These are phyloP conservation scores for Oryzias dopingdopingensis DNA, from an alignment of 2,797 vertebrate genomes.

Conservation along the genomic window DNA sequence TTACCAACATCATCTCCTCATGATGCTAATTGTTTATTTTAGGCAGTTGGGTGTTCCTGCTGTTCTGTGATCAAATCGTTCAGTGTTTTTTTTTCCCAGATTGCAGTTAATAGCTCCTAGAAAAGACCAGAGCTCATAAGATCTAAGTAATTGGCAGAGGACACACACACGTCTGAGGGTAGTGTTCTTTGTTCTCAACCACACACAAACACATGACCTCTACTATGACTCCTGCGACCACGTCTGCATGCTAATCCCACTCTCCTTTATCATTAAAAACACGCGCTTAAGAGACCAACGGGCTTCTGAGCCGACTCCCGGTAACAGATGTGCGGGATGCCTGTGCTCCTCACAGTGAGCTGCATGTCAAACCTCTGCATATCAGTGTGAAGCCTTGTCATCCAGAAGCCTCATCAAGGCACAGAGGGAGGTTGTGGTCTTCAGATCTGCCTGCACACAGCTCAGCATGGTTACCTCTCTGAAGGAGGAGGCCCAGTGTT, in stretches of 20 bases:
- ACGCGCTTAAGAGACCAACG: constrained; percentile 17
- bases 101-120: not conserved
- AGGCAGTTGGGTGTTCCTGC: constrained; percentile 3
- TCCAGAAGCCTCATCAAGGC: constrained; percentile 16
- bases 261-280: constrained; percentile 36
- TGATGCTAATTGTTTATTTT: constrained; percentile 13
- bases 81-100: not conserved
- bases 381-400: constrained; percentile 19
- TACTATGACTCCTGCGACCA: constrained; percentile 8
- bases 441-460: constrained; percentile 3
- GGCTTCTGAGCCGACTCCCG: constrained; percentile 22
- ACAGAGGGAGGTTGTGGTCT: constrained; percentile 5
- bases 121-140: not conserved
- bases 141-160: not conserved
- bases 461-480: constrained; percentile 6
- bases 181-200: constrained; percentile 8
- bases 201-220: constrained; percentile 3
- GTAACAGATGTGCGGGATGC: constrained; percentile 35
- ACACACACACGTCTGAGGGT: not conserved
- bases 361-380: constrained; percentile 30
- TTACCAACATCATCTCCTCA: constrained; percentile 12
- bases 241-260: constrained; percentile 34
- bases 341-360: constrained; percentile 25
- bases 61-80: constrained; percentile 6
- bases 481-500: constrained; percentile 4